Base-by-base conservation (phyloP, 1,140 invertebrate genomes). In the Ceratitis capitata region DNA sequence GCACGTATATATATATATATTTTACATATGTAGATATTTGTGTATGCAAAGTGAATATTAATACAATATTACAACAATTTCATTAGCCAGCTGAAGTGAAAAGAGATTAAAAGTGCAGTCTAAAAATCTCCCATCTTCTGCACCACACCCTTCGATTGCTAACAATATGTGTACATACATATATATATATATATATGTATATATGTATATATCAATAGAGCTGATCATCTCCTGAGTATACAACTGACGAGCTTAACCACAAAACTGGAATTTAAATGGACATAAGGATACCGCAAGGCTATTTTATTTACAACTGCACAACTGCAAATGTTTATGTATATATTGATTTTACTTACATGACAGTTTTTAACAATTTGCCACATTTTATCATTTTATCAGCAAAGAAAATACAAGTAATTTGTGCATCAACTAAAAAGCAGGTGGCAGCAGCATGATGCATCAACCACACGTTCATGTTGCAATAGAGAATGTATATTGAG, bases 261-360 rank as follows among this genome's bases (percentile, higher is more conserved):
- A 78, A 78, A 78, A 78, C 69, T 78, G 16, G 23, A 78, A 6
- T 78, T 78, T 78, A 78, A 78, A 78, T 78, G 69, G 69, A 78
- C 39, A 39, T 47, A 78, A 47, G 69, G 7, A 78, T 45, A 78
- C 69, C 69, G 69, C 69, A 78, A 78, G 16, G n/a, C 69, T 78
- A 42, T 78, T 78, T 42, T 14, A 78, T 78, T 23, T 78, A 19
- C 35, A 78, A 16, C 16, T 45, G 23, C 5, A 26, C 29, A 29
- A 26, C 16, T 78, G 4, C 39, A 9, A 45, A 9, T 61, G 19
- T 64, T 29, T 6, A 47, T 45, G 39, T 78, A 14, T 3, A 10
- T 26, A 78, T 78, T 45, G 69, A 78, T 78, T 78, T 78, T 78
- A 78, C 35, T 78, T 78, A 78, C 16, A 45, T 78, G 69, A 19